Conservation (phyloP, 2,797 vertebrate species). For the Sebastes diploproa region DNA sequence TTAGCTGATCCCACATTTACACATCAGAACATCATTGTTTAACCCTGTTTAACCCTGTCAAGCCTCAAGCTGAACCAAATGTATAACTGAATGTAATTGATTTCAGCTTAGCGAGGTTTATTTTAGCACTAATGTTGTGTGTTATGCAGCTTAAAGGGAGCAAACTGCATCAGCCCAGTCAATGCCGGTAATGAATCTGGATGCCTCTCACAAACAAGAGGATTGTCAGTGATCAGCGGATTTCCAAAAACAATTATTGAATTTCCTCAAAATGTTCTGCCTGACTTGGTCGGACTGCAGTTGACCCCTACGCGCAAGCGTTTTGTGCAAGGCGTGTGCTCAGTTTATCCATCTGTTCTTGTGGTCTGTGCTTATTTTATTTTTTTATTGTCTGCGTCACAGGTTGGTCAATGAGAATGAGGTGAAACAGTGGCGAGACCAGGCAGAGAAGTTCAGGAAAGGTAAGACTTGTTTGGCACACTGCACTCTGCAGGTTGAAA, state of each 20-base stretch:
- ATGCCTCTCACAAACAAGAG: background rate
- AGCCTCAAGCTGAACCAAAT: slow-evolving; percentile 7
- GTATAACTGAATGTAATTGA: background rate
- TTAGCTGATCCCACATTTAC: background rate
- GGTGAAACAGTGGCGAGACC: slow-evolving; percentile 95
- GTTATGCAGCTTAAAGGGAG: slow-evolving; percentile 24
- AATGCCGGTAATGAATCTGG: slow-evolving; percentile 9
- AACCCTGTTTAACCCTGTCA: slow-evolving; percentile 30
- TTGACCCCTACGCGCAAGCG: background rate
- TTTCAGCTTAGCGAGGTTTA: slow-evolving; percentile 20
- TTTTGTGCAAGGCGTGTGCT: background rate
- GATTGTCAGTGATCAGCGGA: slow-evolving; percentile 7
- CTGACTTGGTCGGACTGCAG: slow-evolving; percentile 49
- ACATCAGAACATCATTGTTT: background rate
- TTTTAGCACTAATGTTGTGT: slow-evolving; percentile 43
- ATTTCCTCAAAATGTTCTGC: slow-evolving; percentile 1
- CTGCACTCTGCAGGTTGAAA: slow-evolving; percentile 33
- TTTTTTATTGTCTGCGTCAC: slow-evolving; percentile 7
- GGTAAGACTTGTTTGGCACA: slow-evolving; percentile 78
- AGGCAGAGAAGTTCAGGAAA: slow-evolving; percentile 97
- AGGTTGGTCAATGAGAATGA: slow-evolving; percentile 99
- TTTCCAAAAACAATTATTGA: slow-evolving; percentile 2
- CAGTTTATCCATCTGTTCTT: background rate
- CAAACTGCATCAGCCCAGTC: slow-evolving; percentile 47
- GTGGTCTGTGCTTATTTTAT: background rate